Evolutionary conservation across 2,888 invertebrate genomes (phyloP).

Genomic region (Diarsia dahlii): DNA sequence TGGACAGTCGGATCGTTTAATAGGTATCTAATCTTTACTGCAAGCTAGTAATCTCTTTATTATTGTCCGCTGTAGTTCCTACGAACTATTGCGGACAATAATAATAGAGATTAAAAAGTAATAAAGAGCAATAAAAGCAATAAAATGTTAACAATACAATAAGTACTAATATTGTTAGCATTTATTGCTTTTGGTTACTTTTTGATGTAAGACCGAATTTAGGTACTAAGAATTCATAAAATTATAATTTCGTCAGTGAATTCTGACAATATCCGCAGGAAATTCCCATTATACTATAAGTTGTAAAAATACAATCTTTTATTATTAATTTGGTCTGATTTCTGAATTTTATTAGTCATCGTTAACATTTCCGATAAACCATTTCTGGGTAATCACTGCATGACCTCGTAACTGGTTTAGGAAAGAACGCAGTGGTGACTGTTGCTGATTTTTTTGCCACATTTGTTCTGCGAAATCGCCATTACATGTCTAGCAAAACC

Average conservation of each 20-base stretch:
- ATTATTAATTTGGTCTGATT: conserved; percentile 5
- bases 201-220: conserved; percentile 5
- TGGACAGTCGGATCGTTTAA: too few relatives aligned
- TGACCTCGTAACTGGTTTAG: neutral
- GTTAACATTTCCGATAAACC: conserved; percentile 1
- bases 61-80: conserved; percentile 15
- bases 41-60: conserved; percentile 10
- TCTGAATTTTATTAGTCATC: conserved; percentile 25
- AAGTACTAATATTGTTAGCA: conserved; percentile 25
- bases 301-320: conserved; percentile 14
- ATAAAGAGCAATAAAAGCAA: too few relatives aligned
- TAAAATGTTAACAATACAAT: too few relatives aligned
- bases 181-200: conserved; percentile 30
- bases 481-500: neutral
- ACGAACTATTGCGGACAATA: neutral
- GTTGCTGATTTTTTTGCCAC: neutral
- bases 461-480: neutral
- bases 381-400: neutral
- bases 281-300: conserved; percentile 8
- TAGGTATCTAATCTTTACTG: conserved; percentile 46
- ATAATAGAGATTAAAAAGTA: too few relatives aligned
- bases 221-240: conserved; percentile 7
- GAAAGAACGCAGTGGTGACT: neutral
- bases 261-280: neutral
- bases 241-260: neutral